phyloP scores from a whole-genome alignment of 2,888 invertebrate species.

The Isoperla grammatica region DNA sequence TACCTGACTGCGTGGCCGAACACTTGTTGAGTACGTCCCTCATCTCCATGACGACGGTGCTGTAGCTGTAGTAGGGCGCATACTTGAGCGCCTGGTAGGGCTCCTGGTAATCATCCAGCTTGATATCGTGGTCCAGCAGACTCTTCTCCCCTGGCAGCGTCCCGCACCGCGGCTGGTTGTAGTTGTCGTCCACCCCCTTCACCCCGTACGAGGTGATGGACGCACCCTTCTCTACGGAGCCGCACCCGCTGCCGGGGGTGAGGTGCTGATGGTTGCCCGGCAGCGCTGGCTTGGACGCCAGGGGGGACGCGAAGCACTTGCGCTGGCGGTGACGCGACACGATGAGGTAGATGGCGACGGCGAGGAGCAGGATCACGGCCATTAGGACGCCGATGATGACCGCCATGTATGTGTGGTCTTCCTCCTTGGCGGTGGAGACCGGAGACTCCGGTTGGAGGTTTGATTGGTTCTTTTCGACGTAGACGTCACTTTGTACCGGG shows the following conservation, averaged over 20 bases:
- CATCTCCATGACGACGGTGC: conserved; percentile 70
- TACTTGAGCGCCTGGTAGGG: conserved; percentile 71
- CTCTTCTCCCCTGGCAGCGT: conserved; percentile 49
- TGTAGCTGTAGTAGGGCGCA: conserved; percentile 71
- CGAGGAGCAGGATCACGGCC: conserved; percentile 66
- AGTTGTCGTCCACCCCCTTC: conserved; percentile 51
- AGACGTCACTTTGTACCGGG: conserved; percentile 36
- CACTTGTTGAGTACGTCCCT: conserved; percentile 51
- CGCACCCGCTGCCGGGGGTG: conserved; percentile 50
- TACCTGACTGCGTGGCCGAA: conserved; percentile 34
- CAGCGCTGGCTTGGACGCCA: conserved; percentile 53
- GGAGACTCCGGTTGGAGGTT: conserved; percentile 34
- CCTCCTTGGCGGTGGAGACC: conserved; percentile 61
- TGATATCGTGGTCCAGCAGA: conserved; percentile 48
- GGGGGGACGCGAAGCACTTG: conserved; percentile 66
- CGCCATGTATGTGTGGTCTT: conserved; percentile 69
- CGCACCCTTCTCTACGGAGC: conserved; percentile 42
- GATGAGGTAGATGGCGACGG: conserved; percentile 65
- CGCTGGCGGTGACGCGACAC: conserved; percentile 64
- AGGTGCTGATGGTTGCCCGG: conserved; percentile 44
- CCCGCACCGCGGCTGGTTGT: conserved; percentile 40
- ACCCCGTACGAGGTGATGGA: conserved; percentile 50
- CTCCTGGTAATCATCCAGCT: conserved; percentile 71
- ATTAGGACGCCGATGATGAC: conserved; percentile 71
- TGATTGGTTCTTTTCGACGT: conserved; percentile 33